phyloP scores from a whole-genome alignment of 2,113 vertebrate genomes.

The Chaenocephalus aceratus region DNA sequence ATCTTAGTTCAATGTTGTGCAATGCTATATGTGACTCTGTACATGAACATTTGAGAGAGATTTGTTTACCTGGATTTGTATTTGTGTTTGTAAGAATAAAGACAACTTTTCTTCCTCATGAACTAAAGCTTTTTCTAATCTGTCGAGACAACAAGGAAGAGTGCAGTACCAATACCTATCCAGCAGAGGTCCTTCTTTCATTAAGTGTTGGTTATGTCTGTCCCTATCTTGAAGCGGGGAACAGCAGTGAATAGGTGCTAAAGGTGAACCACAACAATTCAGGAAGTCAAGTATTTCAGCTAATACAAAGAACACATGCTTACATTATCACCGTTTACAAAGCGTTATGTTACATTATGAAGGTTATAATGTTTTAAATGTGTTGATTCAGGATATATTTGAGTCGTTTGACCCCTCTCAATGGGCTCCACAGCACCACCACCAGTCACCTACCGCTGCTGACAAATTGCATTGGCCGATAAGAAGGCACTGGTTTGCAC shows the following conservation, averaged over 20 bases:
- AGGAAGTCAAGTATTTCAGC: conserved; percentile 14
- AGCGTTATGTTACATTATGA: neutral
- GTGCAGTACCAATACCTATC: conserved; percentile 62
- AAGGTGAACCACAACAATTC: conserved; percentile 32
- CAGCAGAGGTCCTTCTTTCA: conserved; percentile 85
- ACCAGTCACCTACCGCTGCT: conserved; percentile 14
- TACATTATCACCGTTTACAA: neutral
- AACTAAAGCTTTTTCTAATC: too few species aligned
- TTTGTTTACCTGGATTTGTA: too few species aligned
- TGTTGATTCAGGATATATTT: conserved; percentile 21
- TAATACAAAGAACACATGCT: conserved; percentile 7
- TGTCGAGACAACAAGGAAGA: neutral
- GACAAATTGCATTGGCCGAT: conserved; percentile 44
- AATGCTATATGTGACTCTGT: too few species aligned
- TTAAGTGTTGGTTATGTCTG: conserved; percentile 44
- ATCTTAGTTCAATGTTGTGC: too few species aligned
- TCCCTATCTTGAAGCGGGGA: conserved; percentile 13
- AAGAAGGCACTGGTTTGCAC: conserved; percentile 45
- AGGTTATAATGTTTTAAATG: neutral
- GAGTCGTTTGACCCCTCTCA: neutral
- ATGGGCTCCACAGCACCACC: neutral
- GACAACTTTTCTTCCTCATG: too few species aligned
- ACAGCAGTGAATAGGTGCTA: conserved; percentile 28
- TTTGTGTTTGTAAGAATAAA: too few species aligned
- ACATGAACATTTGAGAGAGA: too few species aligned